These are phyloP conservation scores for human (Homo sapiens) DNA, from an alignment of 2,113 vertebrate species.

Conservation along the genomic window GRCh38 chr3:132792001-132792500, in stretches of 20 bases:
- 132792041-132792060: background rate
- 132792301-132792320: background rate
- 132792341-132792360: background rate
- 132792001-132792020: background rate
- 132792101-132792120: background rate
- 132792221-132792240: background rate
- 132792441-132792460: background rate
- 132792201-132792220: background rate
- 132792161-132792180: background rate
- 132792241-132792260: background rate
- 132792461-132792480: background rate
- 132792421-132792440: background rate
- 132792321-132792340: background rate
- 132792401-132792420: background rate
- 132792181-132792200: background rate
- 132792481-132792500: background rate
- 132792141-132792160: background rate
- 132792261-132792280: background rate
- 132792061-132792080: background rate
- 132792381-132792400: background rate
- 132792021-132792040: background rate
- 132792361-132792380: background rate
- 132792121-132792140: background rate
- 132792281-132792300: background rate
- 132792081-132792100: background rate